phyloP scores from a whole-genome alignment of 2,888 invertebrate genomes.

The Drosophila formosana region DNA sequence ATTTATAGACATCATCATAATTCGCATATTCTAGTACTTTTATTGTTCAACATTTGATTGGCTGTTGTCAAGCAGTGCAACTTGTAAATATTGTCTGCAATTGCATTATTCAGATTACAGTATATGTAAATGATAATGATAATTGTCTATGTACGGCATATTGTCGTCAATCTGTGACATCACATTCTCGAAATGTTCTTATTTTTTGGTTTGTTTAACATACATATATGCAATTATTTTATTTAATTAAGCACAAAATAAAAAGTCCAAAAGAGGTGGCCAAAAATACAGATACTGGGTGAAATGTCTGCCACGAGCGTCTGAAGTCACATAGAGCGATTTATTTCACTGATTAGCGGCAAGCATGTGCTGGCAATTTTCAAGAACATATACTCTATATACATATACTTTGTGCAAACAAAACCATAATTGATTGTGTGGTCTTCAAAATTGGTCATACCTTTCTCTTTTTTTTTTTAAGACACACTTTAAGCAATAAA shows the following conservation, averaged over 20 bases:
- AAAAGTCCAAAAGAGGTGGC: conserved; percentile 31
- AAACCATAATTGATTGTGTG: conserved; percentile 23
- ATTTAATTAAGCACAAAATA: conserved; percentile 11
- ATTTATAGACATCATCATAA: conserved; percentile 8
- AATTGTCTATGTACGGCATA: conserved; percentile 24
- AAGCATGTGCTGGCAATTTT: conserved; percentile 32
- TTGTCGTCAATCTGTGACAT: conserved; percentile 49
- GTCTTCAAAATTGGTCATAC: conserved; percentile 26
- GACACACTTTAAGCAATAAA: neutral
- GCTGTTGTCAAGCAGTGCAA: conserved; percentile 37
- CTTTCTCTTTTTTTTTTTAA: conserved; percentile 1
- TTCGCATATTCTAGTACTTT: conserved; percentile 5
- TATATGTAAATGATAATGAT: conserved; percentile 32
- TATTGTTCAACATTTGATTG: conserved; percentile 15
- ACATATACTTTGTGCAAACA: neutral
- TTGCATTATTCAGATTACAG: conserved; percentile 40
- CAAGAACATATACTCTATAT: neutral
- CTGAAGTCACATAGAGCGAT: conserved; percentile 53
- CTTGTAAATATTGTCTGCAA: conserved; percentile 30
- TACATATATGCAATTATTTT: conserved; percentile 15
- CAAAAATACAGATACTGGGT: conserved; percentile 35
- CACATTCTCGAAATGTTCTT: neutral
- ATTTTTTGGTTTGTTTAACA: neutral
- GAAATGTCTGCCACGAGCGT: conserved; percentile 53
- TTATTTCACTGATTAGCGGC: conserved; percentile 46